Percentiles rank a stretch among this genome's conserved stretches.
These are phyloP conservation scores for Mandrillus leucophaeus DNA, from an alignment of 2,113 vertebrate genomes.

Conservation along the genomic window DNA sequence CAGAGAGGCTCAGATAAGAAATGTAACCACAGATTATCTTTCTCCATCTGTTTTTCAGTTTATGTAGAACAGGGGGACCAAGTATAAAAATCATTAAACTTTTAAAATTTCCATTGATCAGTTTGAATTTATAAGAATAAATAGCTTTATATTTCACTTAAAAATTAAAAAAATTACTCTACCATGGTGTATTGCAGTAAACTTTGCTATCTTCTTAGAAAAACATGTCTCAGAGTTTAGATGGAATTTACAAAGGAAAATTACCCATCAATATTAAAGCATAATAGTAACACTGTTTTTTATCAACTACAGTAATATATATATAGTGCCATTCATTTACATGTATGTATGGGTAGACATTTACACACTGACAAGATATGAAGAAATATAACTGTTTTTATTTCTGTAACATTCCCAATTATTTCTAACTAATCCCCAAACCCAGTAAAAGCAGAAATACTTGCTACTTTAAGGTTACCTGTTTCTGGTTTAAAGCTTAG, in stretches of 20 bases:
- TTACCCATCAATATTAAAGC: background rate
- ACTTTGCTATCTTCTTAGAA: background rate
- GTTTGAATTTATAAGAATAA: background rate
- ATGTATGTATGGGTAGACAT: background rate
- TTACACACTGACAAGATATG: background rate
- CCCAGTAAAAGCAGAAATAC: background rate
- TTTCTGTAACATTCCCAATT: background rate
- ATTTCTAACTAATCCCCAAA: background rate
- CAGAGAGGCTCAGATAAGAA: background rate
- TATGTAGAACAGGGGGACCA: background rate
- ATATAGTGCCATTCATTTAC: background rate
- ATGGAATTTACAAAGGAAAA: constrained; percentile 20
- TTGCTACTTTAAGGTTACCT: background rate
- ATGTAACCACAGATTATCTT: background rate
- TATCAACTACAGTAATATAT: background rate
- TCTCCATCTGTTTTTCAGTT: background rate
- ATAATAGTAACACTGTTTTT: background rate
- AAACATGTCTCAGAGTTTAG: background rate
- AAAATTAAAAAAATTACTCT: background rate
- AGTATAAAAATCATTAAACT: background rate
- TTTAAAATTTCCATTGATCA: background rate
- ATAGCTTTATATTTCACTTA: background rate
- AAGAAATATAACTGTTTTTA: background rate
- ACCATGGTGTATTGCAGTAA: background rate
- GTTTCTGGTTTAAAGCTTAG: background rate